A percentile compares a stretch with the other conserved stretches of the same genome.
These are phyloP conservation scores for Paratilapia polleni DNA, from an alignment of 2,113 vertebrate genomes.

Conservation along the genomic window DNA sequence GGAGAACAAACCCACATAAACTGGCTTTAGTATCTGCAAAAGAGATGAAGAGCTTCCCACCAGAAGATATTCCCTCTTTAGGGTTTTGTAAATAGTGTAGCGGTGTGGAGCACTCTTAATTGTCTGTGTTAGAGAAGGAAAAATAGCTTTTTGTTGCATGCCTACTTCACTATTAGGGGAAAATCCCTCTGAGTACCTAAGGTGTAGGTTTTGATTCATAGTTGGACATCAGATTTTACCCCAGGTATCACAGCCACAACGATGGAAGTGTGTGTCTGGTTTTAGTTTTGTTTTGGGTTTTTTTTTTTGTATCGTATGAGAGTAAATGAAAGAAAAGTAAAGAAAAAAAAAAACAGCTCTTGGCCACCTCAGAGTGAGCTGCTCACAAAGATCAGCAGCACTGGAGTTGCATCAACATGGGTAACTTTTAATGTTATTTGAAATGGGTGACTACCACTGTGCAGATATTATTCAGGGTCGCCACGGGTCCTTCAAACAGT, in stretches of 20 bases:
- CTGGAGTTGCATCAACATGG: background rate
- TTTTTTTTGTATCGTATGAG: background rate
- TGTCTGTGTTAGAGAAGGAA: background rate
- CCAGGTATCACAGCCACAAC: background rate
- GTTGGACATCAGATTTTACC: background rate
- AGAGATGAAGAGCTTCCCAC: background rate
- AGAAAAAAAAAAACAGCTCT: background rate
- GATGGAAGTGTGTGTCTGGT: accelerated
- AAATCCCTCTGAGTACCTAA: background rate
- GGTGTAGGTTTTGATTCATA: background rate
- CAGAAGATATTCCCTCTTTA: background rate
- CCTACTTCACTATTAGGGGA: background rate
- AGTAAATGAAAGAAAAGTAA: background rate
- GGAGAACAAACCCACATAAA: background rate
- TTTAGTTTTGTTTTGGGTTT: too few relatives aligned
- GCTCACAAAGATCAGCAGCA: background rate
- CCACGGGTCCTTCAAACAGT: background rate
- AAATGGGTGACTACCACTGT: background rate
- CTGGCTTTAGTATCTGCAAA: background rate
- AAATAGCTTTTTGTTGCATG: background rate
- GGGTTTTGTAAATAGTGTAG: background rate
- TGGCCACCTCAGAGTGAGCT: background rate
- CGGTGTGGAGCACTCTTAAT: background rate
- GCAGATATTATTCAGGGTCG: background rate
- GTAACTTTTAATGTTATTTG: background rate